Evolutionary conservation across 2,888 invertebrate genomes (phyloP), one percentile per base, ranked within the genome.

Genomic region (Andrena minutula): DNA sequence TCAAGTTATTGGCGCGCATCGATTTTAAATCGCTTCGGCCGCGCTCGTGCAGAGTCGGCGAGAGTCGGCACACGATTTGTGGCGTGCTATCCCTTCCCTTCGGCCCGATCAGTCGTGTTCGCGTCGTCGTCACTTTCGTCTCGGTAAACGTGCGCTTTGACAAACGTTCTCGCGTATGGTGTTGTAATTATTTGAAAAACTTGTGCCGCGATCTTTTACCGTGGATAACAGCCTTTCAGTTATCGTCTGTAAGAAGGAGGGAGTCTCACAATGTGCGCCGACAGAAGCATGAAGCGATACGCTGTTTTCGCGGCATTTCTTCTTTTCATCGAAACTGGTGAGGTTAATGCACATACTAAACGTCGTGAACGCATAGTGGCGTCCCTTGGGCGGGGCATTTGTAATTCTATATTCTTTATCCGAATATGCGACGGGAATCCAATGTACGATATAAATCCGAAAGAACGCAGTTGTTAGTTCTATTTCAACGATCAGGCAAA

Each of bases 381-480:
- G 76, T 80, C 32, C 70, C 58, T 84, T 89, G 89, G 89, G 89
- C 73, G 89, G 88, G 88, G 89, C 87, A 73, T 83, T 79, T 68
- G 30, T 82, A 75, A 81, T 79, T 77, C 26, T 41, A 30, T 49
- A 58, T 63, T 51, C 0, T 81, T 26, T 20, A 58, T 5, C 58
- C 8, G 49, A 30, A 60, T 23, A 4, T 2, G 41, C 10, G 12
- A 23, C 8, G 7, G 2, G 16, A 23, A 65, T 70, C 2, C 8
- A 7, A 47, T 26, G 12, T 41, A 12, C 30, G 23, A 47, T 4
- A 23, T 23, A 30, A 47, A n/a, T 61, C 23, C 10, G 6, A 3
- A 30, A 20, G 30, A 56, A 20, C 0, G 7, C 12, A 10, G 5
- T 30, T 7, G n/a, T 16, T 28, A 32, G 10, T n/a, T 28, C n/a